These are phyloP conservation scores for Atta colombica DNA, from an alignment of 1,140 invertebrate species.

Conservation along the genomic window DNA sequence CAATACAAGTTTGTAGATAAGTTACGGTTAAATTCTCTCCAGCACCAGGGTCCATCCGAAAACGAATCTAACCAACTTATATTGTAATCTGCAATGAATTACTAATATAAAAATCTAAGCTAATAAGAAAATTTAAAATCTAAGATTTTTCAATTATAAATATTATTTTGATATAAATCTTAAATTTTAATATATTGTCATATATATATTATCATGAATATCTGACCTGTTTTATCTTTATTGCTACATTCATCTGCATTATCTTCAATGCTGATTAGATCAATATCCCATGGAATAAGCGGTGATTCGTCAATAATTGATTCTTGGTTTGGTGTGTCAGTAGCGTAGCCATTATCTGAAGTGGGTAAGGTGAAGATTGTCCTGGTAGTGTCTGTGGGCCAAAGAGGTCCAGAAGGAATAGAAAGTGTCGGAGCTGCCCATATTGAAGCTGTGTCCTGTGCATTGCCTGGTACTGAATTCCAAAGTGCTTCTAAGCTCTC, in stretches of 20 bases:
- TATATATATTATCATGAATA: too few relatives aligned
- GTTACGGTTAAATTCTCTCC: constrained; percentile 80
- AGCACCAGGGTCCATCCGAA: constrained; percentile 82
- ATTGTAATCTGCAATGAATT: constrained; percentile 22
- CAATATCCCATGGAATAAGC: constrained; percentile 83
- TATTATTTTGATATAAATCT: constrained; percentile 50
- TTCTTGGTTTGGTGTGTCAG: constrained; percentile 78
- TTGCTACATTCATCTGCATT: constrained; percentile 75
- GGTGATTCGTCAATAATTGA: constrained; percentile 82
- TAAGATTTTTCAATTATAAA: constrained; percentile 8
- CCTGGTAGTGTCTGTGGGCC: constrained; percentile 82
- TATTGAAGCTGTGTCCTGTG: constrained; percentile 82
- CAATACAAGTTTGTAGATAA: constrained; percentile 71
- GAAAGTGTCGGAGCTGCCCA: constrained; percentile 85
- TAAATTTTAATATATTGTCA: constrained; percentile 29
- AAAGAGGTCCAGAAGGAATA: constrained; percentile 83
- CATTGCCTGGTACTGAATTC: constrained; percentile 84
- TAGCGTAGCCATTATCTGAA: constrained; percentile 71
- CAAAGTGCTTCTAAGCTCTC: constrained; percentile 89
- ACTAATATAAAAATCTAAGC: background rate
- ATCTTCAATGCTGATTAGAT: constrained; percentile 81
- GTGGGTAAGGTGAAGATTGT: constrained; percentile 78
- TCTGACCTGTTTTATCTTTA: constrained; percentile 74
- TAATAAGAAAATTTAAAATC: background rate
- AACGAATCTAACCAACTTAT: constrained; percentile 82